Evolutionary conservation across 1,140 invertebrate genomes (phyloP), one percentile per base, ranked within the genome.

Genomic region (Prorops nasuta): DNA sequence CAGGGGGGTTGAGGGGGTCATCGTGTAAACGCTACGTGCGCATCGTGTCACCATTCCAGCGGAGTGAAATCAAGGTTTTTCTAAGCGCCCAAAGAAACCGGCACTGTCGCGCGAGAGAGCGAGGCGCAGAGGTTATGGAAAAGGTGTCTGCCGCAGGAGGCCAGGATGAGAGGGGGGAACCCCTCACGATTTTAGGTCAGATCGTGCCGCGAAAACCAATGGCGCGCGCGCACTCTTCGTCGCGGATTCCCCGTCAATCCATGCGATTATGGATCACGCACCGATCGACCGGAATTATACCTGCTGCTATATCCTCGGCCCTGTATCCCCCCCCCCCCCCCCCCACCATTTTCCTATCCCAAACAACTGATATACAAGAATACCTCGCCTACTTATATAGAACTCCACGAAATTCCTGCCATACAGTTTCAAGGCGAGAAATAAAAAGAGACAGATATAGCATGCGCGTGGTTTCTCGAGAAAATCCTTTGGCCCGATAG

Each of bases 191-290:
- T 76, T 74, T 73, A 74, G 72, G 72, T 72, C 72, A 76, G 56
- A 71, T 73, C 73, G 71, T 76, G 73, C 64, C 43, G 64, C 63
- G 73, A 76, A 76, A 76, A 67, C 66, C 69, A 74, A 73, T 71
- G 54, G n/a, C 50, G 24, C 52, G 37, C 41, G 48, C 24, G 24
- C 4, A 10, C 24, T 10, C n/a, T n/a, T n/a, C n/a, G n/a, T n/a
- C n/a, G n/a, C n/a, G n/a, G n/a, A n/a, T n/a, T n/a, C n/a, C n/a
- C n/a, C n/a, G n/a, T n/a, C n/a, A n/a, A n/a, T n/a, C n/a, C n/a
- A n/a, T n/a, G n/a, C n/a, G n/a, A n/a, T n/a, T n/a, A n/a, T n/a
- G n/a, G n/a, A n/a, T n/a, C n/a, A 28, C 24, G 24, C 10, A 28
- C 10, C 24, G 24, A 28, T 4, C 24, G 24, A 28, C 10, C 10